A percentile compares a stretch with the other conserved stretches of the same genome.
Conservation (phyloP, 2,113 vertebrate genomes). For the Rhagologus leucostigma region DNA sequence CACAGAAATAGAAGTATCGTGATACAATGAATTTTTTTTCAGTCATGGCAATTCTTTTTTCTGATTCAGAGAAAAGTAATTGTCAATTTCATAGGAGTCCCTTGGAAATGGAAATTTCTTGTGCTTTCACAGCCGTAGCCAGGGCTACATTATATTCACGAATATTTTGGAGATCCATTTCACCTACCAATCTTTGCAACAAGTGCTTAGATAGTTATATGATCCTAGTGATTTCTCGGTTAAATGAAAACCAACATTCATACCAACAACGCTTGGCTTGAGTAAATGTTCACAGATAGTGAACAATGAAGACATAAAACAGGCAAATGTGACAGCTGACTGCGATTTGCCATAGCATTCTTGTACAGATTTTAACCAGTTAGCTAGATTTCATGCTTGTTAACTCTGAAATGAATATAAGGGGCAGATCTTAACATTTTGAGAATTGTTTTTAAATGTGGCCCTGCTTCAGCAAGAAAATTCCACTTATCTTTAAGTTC, state of each 20-base stretch:
- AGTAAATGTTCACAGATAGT: slow-evolving; percentile 23
- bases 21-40: neutral
- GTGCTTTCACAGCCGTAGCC: neutral
- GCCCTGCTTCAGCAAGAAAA: neutral
- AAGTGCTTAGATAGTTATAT: neutral
- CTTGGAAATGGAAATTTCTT: neutral
- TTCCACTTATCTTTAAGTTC: neutral
- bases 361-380: neutral
- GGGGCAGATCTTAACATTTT: neutral
- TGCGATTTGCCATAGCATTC: neutral
- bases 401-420: neutral
- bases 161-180: neutral
- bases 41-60: neutral
- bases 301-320: slow-evolving; percentile 20
- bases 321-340: slow-evolving; percentile 28
- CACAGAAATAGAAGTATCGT: neutral
- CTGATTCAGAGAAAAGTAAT: neutral
- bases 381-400: neutral
- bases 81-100: neutral
- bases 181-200: neutral
- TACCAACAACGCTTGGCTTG: neutral
- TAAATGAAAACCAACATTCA: slow-evolving; percentile 23
- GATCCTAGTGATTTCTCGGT: neutral
- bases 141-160: neutral
- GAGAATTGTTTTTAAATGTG: neutral